Base-by-base conservation (phyloP, 1,140 invertebrate species). In the Calephelis nemesis region DNA sequence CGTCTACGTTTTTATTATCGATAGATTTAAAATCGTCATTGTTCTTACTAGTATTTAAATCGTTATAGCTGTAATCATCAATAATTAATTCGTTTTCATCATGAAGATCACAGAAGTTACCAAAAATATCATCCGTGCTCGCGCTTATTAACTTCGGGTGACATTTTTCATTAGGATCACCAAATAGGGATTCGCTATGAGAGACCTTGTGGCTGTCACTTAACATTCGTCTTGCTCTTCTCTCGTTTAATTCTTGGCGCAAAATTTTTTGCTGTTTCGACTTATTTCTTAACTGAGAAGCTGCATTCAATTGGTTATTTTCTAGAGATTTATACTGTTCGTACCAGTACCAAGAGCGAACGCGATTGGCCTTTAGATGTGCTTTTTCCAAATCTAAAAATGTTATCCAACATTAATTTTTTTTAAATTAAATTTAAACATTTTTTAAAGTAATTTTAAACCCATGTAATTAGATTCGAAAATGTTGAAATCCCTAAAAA, bases 301-400 rank as follows among this genome's bases (percentile, higher is more conserved):
- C 79, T 7, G 86, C 87, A 52, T 91, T 79, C 7, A 83, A 65
- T 69, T 91, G 89, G 65, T 82, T 85, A n/a, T 75, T 78, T 71
- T 90, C 85, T 40, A 91, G 70, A 0, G 86, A 82, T 69, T 87
- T 91, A 67, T 79, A 90, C 65, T 91, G 89, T 69, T 91, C 89
- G 65, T 88, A 90, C 47, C 88, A 58, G 64, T 91, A 91, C 89
- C 89, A 91, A 6, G 87, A 91, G 13, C 81, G 77, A 13, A 91
- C 82, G 48, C 85, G 77, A 47, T 83, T 73, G 12, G 84, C 81
- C 68, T 84, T 88, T 73, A 74, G 83, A 62, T 78, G 60, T 68
- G 73, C 68, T 40, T 73, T 76, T 49, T 87, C 75, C 68, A 82
- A 71, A 82, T 87, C 82, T 85, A 70, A 63, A 83, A 65, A 70